Evolutionary conservation across 2,888 invertebrate genomes (phyloP), one percentile per base, ranked within the genome.

Genomic region (Polymixis lichenea): DNA sequence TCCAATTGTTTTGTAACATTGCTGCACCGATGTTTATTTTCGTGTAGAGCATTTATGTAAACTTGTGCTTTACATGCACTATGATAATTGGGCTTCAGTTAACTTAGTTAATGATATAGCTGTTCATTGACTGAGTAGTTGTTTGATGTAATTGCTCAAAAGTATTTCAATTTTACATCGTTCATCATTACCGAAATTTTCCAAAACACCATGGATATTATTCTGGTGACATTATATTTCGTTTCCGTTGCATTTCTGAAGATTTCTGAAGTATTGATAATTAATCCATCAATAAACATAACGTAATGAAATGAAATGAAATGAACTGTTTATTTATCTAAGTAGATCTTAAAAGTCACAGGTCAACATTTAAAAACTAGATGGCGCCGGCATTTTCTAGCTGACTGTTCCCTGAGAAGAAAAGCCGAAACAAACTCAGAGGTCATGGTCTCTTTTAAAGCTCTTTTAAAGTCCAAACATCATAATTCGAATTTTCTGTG

Each of bases 1-100:
- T 70, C 4, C 22, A 70, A 66, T 69, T 81, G 53, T 70, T 72
- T 83, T 32, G 67, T 58, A 71, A 83, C 25, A 43, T 46, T 56
- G 19, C 19, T 32, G 25, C 19, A 32, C 55, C 1, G 17, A 13
- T 58, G 66, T 55, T 60, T 78, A n/a, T 38, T 51, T 60, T 67
- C 9, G 43, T 56, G 0, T 64, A 19, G 19, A 38, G 43, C 3
- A 28, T 22, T 58, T 53, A 28, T 62, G 38, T 60, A 22, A 28
- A 77, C n/a, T n/a, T n/a, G n/a, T 56, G 1, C 13, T 43, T 46
- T 49, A 6, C 22, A 28, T 15, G 2, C n/a, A n/a, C 28, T 43
- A 19, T 22, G 13, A 55, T 49, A 38, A 19, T n/a, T 51, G 0
- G 7, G 4, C 0, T 71, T 15, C 2, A 19, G 25, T 25, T 32